Base-by-base conservation (phyloP, 2,797 vertebrate species). In the Bradypodion pumilum region DNA sequence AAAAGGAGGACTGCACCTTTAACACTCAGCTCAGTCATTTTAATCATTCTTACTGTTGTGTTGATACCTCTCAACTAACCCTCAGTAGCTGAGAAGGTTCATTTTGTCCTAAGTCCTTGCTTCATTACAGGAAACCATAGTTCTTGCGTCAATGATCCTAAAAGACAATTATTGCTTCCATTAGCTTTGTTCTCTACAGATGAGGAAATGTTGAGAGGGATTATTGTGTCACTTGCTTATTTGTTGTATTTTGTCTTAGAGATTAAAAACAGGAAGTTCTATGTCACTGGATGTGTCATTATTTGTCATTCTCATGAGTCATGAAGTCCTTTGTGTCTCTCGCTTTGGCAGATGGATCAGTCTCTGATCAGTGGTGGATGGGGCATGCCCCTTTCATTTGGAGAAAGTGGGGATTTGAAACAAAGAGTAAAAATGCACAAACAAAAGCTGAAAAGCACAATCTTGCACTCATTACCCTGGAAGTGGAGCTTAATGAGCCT, bases 251-350 rank as follows among this genome's bases (percentile, higher is more conserved):
- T 70, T 83, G 42, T 91, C 80, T 93, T 91, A 75, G 73, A 80
- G 59, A 46, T 86, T 93, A 93, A 92, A 76, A 86, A 88, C 86
- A 92, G 83, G 80, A 92, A 93, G 91, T 92, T 90, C 80, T 82
- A 85, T 91, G 40, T 87, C 75, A 35, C 76, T 27, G 40, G 80
- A 78, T 91, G 77, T 91, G 80, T 80, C 87, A 88, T 13, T 86
- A 37, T 44, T 87, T 85, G 85, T 89, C 86, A 89, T 90, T 80
- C 56, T 86, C 91, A 95, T 95, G 94, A 93, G 88, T 94, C 95
- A 94, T 93, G 90, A 92, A 96, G 96, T 93, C 96, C 96, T 95
- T 91, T 87, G 91, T 97, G 95, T 96, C 94, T 95, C 94, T 95
- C 96, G 94, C 97, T 95, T 95, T 91, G 74, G 92, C 93, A 96